A percentile compares a stretch with the other conserved stretches of the same genome.
These are phyloP conservation scores for Pseudochirops corinnae DNA, from an alignment of 2,797 vertebrate species.

Conservation along the genomic window DNA sequence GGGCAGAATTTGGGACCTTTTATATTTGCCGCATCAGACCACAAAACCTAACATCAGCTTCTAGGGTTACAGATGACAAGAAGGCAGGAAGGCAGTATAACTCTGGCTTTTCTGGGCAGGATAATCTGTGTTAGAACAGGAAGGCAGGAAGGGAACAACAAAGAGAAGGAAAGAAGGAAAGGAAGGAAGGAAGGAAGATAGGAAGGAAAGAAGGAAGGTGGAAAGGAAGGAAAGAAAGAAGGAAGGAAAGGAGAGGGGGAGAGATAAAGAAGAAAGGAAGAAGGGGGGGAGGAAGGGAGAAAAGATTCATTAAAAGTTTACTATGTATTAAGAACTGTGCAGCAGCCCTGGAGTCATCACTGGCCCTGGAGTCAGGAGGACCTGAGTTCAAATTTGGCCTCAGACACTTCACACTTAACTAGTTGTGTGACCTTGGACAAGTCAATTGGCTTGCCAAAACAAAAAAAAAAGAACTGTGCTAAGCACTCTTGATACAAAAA, in stretches of 20 bases:
- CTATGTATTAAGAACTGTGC: background rate
- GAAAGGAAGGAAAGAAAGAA: too few relatives aligned
- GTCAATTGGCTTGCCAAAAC: too few relatives aligned
- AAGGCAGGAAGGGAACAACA: too few relatives aligned
- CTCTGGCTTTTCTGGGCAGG: background rate
- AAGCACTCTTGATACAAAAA: too few relatives aligned
- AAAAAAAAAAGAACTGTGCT: background rate
- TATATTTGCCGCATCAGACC: background rate
- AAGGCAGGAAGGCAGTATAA: background rate
- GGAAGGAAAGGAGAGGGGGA: too few relatives aligned
- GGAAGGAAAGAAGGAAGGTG: too few relatives aligned
- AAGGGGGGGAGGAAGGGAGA: background rate
- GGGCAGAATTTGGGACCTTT: background rate
- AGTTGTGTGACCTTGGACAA: too few relatives aligned
- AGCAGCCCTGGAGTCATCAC: too few relatives aligned
- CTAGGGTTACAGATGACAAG: background rate
- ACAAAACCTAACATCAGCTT: background rate
- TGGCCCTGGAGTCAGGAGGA: too few relatives aligned
- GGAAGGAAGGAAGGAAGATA: too few relatives aligned
- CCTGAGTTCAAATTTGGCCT: too few relatives aligned
- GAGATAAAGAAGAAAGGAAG: background rate
- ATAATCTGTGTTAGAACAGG: background rate
- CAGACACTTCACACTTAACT: too few relatives aligned
- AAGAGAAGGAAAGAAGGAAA: background rate
- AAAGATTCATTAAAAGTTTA: background rate